A percentile compares a stretch with the other conserved stretches of the same genome.
Evolutionary conservation across 2,888 invertebrate genomes (phyloP).

Genomic region (Melitaea athalia): DNA sequence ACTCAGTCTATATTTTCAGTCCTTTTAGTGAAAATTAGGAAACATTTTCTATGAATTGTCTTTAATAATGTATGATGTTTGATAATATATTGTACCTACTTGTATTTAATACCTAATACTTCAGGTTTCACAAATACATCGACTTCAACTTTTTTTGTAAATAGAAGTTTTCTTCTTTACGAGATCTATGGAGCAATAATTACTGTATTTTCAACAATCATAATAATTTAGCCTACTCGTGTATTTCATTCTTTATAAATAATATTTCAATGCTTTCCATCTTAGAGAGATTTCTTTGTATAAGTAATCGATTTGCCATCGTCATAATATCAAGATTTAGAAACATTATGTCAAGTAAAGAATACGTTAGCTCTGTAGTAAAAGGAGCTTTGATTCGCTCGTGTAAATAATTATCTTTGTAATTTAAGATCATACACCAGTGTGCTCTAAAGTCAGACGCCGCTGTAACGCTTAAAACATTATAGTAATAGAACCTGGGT

Average conservation of each 20-base stretch:
- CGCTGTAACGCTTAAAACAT: background rate
- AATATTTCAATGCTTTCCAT: background rate
- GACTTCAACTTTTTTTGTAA: conserved; percentile 14
- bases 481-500: too few species aligned
- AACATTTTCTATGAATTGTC: background rate
- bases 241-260: background rate
- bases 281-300: background rate
- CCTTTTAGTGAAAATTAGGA: background rate
- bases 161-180: conserved; percentile 4
- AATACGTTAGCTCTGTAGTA: background rate
- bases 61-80: conserved; percentile 1
- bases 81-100: background rate
- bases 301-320: background rate
- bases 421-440: conserved; percentile 10
- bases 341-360: conserved; percentile 1
- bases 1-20: too few species aligned
- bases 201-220: background rate
- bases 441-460: background rate
- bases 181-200: background rate
- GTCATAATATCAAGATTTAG: background rate
- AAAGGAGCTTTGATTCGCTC: conserved; percentile 5
- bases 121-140: conserved; percentile 23
- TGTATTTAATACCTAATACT: background rate
- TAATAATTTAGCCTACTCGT: background rate
- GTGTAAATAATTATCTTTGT: conserved; percentile 29